Base-by-base conservation (phyloP, 1,140 invertebrate genomes). In the Sitodiplosis mosellana region DNA sequence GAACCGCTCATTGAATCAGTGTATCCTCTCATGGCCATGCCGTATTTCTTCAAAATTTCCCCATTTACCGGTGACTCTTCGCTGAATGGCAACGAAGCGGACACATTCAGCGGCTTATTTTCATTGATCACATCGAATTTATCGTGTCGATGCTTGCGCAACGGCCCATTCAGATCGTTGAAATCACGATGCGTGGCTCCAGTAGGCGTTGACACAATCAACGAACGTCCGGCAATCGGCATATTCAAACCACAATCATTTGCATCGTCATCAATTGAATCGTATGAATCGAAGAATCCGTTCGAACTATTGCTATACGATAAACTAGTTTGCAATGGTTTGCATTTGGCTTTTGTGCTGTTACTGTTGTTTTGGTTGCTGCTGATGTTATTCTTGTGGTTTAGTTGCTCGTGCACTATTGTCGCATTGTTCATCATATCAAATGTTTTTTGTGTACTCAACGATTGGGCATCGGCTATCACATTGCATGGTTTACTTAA, bases 1-100 rank as follows among this genome's bases (percentile, higher is more conserved):
- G 77, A 79, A 6, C 72, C 71, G 15, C 74, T 77, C 55, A 73
- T 72, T 46, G 73, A 74, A 8, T 56, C 59, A 10, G 53, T 33
- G 48, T 53, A 48, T 33, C 51, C 48, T 20, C 48, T 44, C 18
- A 53, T 22, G 11, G 49, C 50, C 6, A 48, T 45, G 2, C 22
- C 45, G 20, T 47, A 49, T 40, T 52, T 54, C 19, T 54, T 52
- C 11, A 19, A 15, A 10, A 50, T 14, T 18, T 54, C 52, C 11
- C 47, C 46, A 33, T 45, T 45, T 12, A 50, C 19, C 20, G 52
- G 51, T 18, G 52, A 55, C 33, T 27, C 45, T 37, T 38, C 47
- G 45, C 42, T 47, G 20, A 51, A 27, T 27, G 27, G 27, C 27
- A 27, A 27, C 27, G 27, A 27, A 5, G 27, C 27, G 4, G 27